Percentiles rank a stretch among this genome's conserved stretches.
Conservation (phyloP, 1,140 invertebrate species). For the Antheraea pernyi region DNA sequence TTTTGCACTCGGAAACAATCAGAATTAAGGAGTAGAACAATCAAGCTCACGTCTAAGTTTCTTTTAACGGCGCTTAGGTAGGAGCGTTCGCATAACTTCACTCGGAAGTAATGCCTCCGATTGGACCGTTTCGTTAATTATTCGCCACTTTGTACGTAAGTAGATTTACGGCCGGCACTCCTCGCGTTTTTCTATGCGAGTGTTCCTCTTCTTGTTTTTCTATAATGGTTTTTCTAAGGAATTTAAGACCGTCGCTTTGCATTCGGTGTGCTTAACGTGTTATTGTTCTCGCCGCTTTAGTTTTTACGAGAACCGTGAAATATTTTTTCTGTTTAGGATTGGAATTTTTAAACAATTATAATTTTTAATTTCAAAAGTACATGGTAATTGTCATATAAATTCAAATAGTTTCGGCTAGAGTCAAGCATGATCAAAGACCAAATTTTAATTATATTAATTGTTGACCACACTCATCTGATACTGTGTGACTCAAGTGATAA, state of each 20-base stretch:
- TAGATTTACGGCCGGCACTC: constrained; percentile 73
- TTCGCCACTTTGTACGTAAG: constrained; percentile 77
- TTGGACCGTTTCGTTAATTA: constrained; percentile 78
- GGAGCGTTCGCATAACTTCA: constrained; percentile 68
- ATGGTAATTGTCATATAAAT: too few relatives aligned
- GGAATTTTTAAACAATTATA: background rate
- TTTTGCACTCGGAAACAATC: constrained; percentile 73
- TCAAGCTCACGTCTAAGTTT: constrained; percentile 74
- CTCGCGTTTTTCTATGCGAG: constrained; percentile 49
- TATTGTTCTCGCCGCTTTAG: constrained; percentile 26
- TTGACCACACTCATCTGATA: too few relatives aligned
- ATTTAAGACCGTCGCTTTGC: constrained; percentile 48
- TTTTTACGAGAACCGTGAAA: constrained; percentile 21
- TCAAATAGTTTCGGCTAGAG: too few relatives aligned
- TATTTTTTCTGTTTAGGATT: background rate
- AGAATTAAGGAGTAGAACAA: constrained; percentile 75
- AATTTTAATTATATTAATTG: too few relatives aligned
- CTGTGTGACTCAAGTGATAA: too few relatives aligned
- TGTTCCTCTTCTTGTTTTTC: constrained; percentile 36
- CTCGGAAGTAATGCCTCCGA: constrained; percentile 73
- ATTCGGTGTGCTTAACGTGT: constrained; percentile 37
- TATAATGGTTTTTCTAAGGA: constrained; percentile 47
- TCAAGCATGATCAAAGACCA: too few relatives aligned
- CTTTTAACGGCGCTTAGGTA: constrained; percentile 76
- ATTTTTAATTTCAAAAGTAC: background rate